phyloP scores from a whole-genome alignment of 2,888 invertebrate species.

The Andrena chrysosceles region DNA sequence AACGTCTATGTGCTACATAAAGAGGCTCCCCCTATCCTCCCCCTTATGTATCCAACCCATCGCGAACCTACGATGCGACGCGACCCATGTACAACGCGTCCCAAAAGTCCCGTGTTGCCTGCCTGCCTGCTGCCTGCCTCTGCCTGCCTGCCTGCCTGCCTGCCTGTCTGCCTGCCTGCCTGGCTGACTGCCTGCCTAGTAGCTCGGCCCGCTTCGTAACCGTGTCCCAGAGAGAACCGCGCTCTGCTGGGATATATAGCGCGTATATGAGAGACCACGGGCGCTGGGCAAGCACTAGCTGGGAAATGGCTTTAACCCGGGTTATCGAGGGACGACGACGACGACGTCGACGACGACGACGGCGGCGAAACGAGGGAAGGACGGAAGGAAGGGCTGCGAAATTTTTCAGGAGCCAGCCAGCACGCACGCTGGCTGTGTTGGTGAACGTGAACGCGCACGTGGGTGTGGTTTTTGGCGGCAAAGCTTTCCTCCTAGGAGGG shows the following conservation, averaged over 20 bases:
- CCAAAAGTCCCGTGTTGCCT: conserved; percentile 78
- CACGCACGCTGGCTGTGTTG: conserved; percentile 33
- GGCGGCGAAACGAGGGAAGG: conserved; percentile 38
- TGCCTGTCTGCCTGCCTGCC: conserved; percentile 65
- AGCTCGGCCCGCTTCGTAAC: conserved; percentile 57
- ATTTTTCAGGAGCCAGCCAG: conserved; percentile 70
- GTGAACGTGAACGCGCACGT: conserved; percentile 46
- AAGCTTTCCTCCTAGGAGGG: conserved; percentile 43
- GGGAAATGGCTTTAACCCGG: conserved; percentile 74
- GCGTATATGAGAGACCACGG: conserved; percentile 68
- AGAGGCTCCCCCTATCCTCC: conserved; percentile 77
- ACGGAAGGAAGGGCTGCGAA: conserved; percentile 60
- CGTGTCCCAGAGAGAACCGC: conserved; percentile 65
- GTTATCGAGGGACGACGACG: conserved; percentile 68
- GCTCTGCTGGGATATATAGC: conserved; percentile 56
- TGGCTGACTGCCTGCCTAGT: conserved; percentile 60
- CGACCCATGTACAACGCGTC: conserved; percentile 77
- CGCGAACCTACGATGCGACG: conserved; percentile 82
- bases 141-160: conserved; percentile 68
- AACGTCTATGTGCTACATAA: conserved; percentile 84
- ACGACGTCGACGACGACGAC: conserved; percentile 29
- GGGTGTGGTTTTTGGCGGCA: conserved; percentile 71
- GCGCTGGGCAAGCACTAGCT: conserved; percentile 72
- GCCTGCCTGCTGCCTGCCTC: conserved; percentile 47
- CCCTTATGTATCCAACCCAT: conserved; percentile 83